Conservation (phyloP, 1,140 invertebrate species). For the Drosophila obscura region DNA sequence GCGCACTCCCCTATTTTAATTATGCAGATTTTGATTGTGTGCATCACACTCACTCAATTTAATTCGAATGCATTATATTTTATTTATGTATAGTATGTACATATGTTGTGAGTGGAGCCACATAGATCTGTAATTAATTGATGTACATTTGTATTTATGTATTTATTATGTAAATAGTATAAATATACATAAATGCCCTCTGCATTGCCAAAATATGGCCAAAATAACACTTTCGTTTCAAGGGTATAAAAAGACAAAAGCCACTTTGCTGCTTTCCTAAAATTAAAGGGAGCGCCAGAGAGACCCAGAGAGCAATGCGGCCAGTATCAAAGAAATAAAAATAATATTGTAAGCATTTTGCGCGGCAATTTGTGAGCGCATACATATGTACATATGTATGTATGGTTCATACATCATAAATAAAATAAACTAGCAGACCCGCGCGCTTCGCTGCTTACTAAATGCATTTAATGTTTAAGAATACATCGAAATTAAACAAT, state of each 20-base stretch:
- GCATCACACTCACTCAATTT: too few relatives aligned
- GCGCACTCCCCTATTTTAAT: too few relatives aligned
- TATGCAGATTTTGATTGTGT: too few relatives aligned
- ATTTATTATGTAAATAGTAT: background rate
- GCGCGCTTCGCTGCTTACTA: too few relatives aligned
- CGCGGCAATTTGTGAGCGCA: conserved; percentile 3
- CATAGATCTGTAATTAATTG: too few relatives aligned
- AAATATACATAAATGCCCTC: background rate
- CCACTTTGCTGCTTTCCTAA: conserved; percentile 36
- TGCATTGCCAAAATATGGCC: too few relatives aligned
- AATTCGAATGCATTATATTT: too few relatives aligned
- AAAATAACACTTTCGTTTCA: background rate
- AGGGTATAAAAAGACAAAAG: conserved; percentile 27
- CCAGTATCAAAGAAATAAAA: conserved; percentile 26
- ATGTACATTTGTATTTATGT: background rate
- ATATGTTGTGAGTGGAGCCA: too few relatives aligned
- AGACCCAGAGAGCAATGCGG: background rate
- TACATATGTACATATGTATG: conserved; percentile 9
- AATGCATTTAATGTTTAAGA: too few relatives aligned
- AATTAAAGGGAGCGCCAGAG: background rate
- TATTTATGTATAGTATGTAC: too few relatives aligned
- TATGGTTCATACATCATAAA: background rate
- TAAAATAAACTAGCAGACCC: too few relatives aligned
- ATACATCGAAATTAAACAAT: too few relatives aligned
- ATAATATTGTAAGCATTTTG: conserved; percentile 53